Conservation (phyloP, 2,113 vertebrate species). For the Sturnira hondurensis region DNA sequence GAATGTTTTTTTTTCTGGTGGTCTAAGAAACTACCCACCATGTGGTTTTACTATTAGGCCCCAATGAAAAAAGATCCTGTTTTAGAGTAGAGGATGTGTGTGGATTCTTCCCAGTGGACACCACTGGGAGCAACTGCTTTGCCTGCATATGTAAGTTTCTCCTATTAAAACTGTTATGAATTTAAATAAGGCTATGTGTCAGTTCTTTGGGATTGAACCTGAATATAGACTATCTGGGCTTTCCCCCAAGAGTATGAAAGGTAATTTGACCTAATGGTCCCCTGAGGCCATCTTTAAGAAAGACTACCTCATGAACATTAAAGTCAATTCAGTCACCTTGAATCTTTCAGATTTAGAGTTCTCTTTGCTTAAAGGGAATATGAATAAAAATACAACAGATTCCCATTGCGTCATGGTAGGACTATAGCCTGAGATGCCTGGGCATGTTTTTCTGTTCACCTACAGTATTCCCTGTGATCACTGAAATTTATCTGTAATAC, state of each 20-base stretch:
- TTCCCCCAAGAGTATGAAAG: background rate
- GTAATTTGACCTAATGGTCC: background rate
- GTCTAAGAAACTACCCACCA: too few relatives aligned
- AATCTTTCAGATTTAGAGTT: background rate
- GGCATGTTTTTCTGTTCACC: background rate
- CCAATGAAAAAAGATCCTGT: too few relatives aligned
- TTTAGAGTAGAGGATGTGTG: too few relatives aligned
- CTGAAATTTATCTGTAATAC: background rate
- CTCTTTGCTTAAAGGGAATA: conserved; percentile 20
- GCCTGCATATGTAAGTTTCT: too few relatives aligned
- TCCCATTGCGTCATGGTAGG: background rate
- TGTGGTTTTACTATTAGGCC: too few relatives aligned
- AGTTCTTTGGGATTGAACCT: too few relatives aligned
- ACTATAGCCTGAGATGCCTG: background rate
- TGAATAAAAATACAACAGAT: conserved; percentile 19
- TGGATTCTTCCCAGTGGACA: too few relatives aligned
- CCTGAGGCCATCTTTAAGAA: background rate
- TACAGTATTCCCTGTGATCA: background rate
- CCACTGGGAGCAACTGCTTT: too few relatives aligned
- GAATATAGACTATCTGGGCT: too few relatives aligned
- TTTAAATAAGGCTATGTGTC: too few relatives aligned
- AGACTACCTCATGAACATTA: background rate
- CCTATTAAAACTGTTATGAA: too few relatives aligned
- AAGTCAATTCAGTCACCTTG: background rate
- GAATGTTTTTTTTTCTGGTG: too few relatives aligned